Percentiles rank a stretch among this genome's conserved stretches.
phyloP scores from a whole-genome alignment of 2,888 invertebrate species.

The Alviniconcha strummeri region DNA sequence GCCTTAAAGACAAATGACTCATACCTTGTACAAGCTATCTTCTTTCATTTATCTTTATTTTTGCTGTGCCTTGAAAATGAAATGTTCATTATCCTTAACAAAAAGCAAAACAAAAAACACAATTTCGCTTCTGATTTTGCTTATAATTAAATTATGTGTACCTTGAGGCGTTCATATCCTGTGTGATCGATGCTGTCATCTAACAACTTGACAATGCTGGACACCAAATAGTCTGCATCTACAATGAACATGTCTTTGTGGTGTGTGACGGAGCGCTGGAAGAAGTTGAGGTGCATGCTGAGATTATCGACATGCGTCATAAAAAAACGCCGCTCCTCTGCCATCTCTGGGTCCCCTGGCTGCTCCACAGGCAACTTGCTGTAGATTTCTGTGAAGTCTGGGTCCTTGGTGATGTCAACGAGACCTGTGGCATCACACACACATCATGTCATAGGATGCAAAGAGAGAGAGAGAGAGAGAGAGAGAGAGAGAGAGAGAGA shows the following conservation, averaged over 20 bases:
- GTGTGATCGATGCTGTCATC: constrained; percentile 68
- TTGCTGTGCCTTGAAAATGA: too few species aligned
- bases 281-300: constrained; percentile 67
- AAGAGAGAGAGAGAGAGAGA: too few species aligned
- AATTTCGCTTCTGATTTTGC: too few species aligned
- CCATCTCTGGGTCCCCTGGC: constrained; percentile 63
- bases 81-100: too few species aligned
- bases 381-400: constrained; percentile 64
- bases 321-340: constrained; percentile 68
- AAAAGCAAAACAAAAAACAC: too few species aligned
- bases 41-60: too few species aligned
- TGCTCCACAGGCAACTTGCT: constrained; percentile 62
- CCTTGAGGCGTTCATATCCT: constrained; percentile 69
- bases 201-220: constrained; percentile 62
- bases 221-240: constrained; percentile 67
- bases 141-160: neutral
- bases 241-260: constrained; percentile 66
- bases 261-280: constrained; percentile 59
- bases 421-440: constrained; percentile 55
- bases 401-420: constrained; percentile 68
- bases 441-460: neutral
- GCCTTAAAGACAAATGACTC: too few species aligned
- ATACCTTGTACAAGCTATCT: too few species aligned
- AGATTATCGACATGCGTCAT: constrained; percentile 67
- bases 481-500: neutral